Evolutionary conservation across 2,888 invertebrate species (phyloP), one percentile per base, ranked within the genome.

Genomic region (Pheosia gnoma): DNA sequence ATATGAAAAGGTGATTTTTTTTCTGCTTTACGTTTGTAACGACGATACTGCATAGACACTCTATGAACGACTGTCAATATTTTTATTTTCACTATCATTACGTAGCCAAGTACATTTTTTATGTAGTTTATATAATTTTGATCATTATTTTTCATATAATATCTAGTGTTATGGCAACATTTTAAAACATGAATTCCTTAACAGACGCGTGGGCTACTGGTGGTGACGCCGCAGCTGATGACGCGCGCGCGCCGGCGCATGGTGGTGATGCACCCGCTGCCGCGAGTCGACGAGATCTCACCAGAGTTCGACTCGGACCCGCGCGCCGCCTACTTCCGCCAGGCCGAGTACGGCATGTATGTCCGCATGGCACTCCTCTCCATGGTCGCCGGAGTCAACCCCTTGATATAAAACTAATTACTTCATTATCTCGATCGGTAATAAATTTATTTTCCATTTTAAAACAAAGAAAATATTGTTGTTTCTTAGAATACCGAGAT

Each of bases 281-380:
- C 99, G 0, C 95, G 99, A 54, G 96, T 98, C 0, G 96, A 97
- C 82, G 99, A 99, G 93, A 99, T 99, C 75, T 98, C 98, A 74
- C 95, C 97, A 0, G 98, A 98, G 74, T 97, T 99, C 78, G 99
- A 99, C 91, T 96, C 96, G 0, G 99, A 99, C 91, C 98, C 98
- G 0, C 94, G 99, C 58, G 99, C 99, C 0, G 99, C 99, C 0
- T 99, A 99, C 91, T 99, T 99, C 95, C 95, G 99, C 36, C 99
- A 99, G 91, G 99, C 98, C 0, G 98, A 99, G 87, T 97, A 98
- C 83, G 99, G 99, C 68, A 97, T 99, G 96, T 99, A 98, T 83
- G 98, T 99, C 25, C 95, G 99, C 59, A 99, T 99, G 99, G 99
- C 99, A 0, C 93, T 99, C 3, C 93, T 99, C 25, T 96, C 98